Conservation (phyloP, 2,888 invertebrate genomes). For the Andrena praecox region DNA sequence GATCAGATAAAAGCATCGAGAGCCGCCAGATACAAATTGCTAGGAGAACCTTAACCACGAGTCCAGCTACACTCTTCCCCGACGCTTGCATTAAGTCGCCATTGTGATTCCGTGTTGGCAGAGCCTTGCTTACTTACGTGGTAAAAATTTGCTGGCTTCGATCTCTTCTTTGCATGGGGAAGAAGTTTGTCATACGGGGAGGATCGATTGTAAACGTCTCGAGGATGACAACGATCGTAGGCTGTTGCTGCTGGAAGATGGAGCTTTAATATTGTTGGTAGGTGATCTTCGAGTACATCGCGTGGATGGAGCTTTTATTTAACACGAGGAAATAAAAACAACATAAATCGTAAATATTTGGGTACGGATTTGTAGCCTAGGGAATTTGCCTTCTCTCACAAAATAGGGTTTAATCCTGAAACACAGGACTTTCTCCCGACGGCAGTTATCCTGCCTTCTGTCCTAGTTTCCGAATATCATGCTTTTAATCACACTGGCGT, state of each 20-base stretch:
- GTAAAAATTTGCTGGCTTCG: neutral
- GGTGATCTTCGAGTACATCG: too few relatives aligned
- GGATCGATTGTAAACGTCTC: slow-evolving; percentile 12
- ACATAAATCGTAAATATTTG: too few relatives aligned
- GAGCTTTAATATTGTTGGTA: neutral
- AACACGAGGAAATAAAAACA: too few relatives aligned
- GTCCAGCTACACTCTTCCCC: slow-evolving; percentile 26
- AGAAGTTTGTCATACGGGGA: neutral
- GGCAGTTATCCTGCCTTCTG: too few relatives aligned
- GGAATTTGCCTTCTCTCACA: too few relatives aligned
- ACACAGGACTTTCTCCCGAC: too few relatives aligned
- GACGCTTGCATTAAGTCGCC: slow-evolving; percentile 13
- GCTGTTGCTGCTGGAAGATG: neutral
- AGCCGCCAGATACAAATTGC: slow-evolving; percentile 54
- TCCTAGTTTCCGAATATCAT: too few relatives aligned
- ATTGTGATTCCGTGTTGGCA: slow-evolving; percentile 21
- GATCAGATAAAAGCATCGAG: slow-evolving; percentile 56
- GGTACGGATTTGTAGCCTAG: too few relatives aligned
- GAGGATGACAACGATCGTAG: slow-evolving; percentile 12
- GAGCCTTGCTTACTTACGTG: neutral
- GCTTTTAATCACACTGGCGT: too few relatives aligned
- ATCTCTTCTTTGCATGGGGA: neutral
- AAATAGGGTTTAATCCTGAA: too few relatives aligned
- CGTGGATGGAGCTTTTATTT: neutral
- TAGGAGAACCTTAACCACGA: slow-evolving; percentile 59